These are phyloP conservation scores for Periophthalmodon schlosseri DNA, from an alignment of 2,113 vertebrate genomes.

Conservation along the genomic window DNA sequence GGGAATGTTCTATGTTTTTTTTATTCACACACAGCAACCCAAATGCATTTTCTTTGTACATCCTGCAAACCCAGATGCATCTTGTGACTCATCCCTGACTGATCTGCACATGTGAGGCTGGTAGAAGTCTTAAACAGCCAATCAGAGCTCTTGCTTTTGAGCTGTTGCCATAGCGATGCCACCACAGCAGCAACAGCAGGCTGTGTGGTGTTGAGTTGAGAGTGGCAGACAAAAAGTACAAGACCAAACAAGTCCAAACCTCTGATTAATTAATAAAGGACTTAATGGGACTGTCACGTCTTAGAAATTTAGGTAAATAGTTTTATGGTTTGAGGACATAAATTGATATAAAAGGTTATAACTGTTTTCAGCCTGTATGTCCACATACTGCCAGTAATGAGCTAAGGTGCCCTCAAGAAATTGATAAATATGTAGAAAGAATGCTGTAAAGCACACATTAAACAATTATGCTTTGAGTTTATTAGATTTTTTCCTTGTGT, in stretches of 20 bases:
- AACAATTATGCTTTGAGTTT: too few species aligned
- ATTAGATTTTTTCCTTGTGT: too few species aligned
- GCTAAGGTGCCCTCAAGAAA: too few species aligned
- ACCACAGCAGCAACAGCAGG: slow-evolving; percentile 64
- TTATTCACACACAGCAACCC: neutral
- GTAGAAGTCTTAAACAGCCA: slow-evolving; percentile 61
- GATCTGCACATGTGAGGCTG: slow-evolving; percentile 57
- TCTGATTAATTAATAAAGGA: neutral
- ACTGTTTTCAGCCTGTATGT: too few species aligned
- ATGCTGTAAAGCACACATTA: too few species aligned
- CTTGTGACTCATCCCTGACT: slow-evolving; percentile 60
- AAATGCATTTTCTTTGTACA: neutral
- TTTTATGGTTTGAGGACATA: too few species aligned
- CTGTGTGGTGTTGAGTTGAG: slow-evolving; percentile 43
- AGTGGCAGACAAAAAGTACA: slow-evolving; percentile 15
- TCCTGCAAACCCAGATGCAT: slow-evolving; percentile 12
- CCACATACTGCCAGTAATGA: too few species aligned
- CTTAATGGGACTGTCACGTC: neutral
- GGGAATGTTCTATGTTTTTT: neutral
- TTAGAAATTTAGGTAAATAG: too few species aligned
- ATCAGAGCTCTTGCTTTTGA: slow-evolving; percentile 39
- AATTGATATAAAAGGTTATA: too few species aligned
- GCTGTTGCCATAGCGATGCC: slow-evolving; percentile 69
- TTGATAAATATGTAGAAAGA: too few species aligned
- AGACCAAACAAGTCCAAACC: neutral